These are phyloP conservation scores for Penelope pileata DNA, from an alignment of 2,113 vertebrate genomes.

Conservation along the genomic window DNA sequence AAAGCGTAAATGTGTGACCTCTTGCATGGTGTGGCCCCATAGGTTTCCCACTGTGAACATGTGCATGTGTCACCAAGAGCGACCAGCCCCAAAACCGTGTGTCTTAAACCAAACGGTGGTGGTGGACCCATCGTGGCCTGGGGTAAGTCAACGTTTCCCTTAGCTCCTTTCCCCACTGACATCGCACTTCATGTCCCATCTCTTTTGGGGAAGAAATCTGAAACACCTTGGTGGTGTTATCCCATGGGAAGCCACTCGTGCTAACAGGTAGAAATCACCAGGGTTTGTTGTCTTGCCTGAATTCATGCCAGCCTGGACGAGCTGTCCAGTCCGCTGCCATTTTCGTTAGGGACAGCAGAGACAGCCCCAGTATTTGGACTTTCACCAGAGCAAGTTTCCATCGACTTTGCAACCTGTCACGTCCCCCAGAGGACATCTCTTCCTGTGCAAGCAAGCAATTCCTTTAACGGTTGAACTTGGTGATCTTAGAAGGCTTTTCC, in stretches of 20 bases:
- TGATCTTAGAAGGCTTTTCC: too few species aligned
- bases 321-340: not conserved
- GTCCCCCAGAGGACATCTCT: too few species aligned
- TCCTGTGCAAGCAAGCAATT: fast-evolving
- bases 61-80: not conserved
- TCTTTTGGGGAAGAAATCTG: too few species aligned
- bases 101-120: fast-evolving
- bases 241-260: not conserved
- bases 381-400: not conserved
- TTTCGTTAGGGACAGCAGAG: not conserved
- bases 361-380: not conserved
- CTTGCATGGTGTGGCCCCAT: not conserved
- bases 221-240: not conserved
- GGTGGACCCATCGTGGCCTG: not conserved
- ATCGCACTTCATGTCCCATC: not conserved
- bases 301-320: fast-evolving
- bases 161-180: fast-evolving
- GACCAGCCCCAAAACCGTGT: fast-evolving
- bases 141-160: fast-evolving
- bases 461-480: too few species aligned
- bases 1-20: too few species aligned
- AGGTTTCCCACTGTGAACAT: not conserved
- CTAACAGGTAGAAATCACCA: not conserved
- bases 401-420: not conserved
- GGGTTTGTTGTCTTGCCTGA: not conserved